These are phyloP conservation scores for Ormyrus thymus DNA, from an alignment of 2,888 invertebrate species.

Conservation along the genomic window DNA sequence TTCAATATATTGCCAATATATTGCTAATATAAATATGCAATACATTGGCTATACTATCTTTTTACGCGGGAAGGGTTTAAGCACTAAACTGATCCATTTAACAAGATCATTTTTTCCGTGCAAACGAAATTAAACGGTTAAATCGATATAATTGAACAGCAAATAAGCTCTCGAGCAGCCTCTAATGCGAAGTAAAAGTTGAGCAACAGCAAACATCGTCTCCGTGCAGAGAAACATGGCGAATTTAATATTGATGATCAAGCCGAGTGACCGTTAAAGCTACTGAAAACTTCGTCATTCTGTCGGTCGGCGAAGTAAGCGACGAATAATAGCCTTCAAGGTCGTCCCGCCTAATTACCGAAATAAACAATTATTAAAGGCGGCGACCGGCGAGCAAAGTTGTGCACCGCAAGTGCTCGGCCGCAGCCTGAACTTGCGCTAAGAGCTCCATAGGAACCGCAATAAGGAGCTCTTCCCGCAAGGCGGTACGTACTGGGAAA, in stretches of 20 bases:
- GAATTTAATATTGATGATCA: conserved; percentile 35
- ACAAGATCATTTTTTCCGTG: background rate
- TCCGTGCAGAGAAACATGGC: background rate
- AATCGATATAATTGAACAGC: background rate
- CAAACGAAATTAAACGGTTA: conserved; percentile 1
- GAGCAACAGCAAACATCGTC: conserved; percentile 2
- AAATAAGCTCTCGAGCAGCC: background rate
- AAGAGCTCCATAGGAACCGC: conserved; percentile 6
- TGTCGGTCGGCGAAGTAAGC: background rate
- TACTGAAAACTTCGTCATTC: conserved; percentile 4
- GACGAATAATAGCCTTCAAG: background rate
- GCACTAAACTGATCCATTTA: too few relatives aligned
- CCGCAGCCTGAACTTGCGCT: conserved; percentile 2
- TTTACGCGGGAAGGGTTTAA: too few relatives aligned
- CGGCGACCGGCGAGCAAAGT: background rate
- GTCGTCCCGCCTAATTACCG: conserved; percentile 36
- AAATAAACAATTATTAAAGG: conserved; percentile 46
- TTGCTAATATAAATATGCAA: too few relatives aligned
- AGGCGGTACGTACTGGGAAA: background rate
- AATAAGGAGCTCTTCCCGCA: conserved; percentile 8
- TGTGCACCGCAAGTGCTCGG: conserved; percentile 18
- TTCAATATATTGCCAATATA: too few relatives aligned
- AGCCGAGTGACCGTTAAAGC: conserved; percentile 17
- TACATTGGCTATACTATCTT: too few relatives aligned
- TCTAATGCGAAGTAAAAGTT: background rate